Evolutionary conservation across 2,113 vertebrate species (phyloP), one percentile per base, ranked within the genome.

Genomic region (Herpetotheres cachinnans): DNA sequence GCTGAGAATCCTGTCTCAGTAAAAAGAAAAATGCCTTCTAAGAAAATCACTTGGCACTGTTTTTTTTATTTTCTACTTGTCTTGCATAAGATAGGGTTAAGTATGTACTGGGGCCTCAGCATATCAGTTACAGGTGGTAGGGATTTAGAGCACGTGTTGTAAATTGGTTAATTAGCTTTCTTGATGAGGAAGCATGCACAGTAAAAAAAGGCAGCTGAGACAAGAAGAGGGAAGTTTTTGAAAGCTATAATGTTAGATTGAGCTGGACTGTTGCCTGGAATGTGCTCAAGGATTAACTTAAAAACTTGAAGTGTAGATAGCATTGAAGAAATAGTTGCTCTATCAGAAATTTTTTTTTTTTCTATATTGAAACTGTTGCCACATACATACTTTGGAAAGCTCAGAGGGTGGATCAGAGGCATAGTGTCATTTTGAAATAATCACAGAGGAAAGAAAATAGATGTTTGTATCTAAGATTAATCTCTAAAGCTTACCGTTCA

Each of bases 151-250:
- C 38, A 47, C 36, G 32, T 81, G 25, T 66, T 95, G 47, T 34
- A 96, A 95, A 89, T 79, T 80, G 81, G 38, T 62, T 96, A 88
- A 96, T 95, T 93, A 70, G 3, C 11, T 82, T 49, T 86, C 95
- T 66, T 90, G 25, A 52, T 86, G 55, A 91, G 19, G 38, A 86
- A 54, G 10, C 16, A 85, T 79, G 25, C 10, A 76, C 9, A 89
- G 42, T 59, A 49, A 66, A 40, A 38, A 55, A 71, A 54, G 30
- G 5, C 32, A 79, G 59, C 17, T 5, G 27, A 70, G 62, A 91
- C 19, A 15, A 67, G 21, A 82, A 87, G 34, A 30, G 82, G 16
- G 16, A 79, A 58, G 9, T 61, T 94, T 96, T 90, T 92, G 36
- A 91, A 95, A 87, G 29, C 3, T 49, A 4, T 72, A 44, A 25